Percentiles rank a stretch among this genome's conserved stretches.
Evolutionary conservation across 2,113 vertebrate species (phyloP).

Genomic region (Tachysurus fulvidraco): DNA sequence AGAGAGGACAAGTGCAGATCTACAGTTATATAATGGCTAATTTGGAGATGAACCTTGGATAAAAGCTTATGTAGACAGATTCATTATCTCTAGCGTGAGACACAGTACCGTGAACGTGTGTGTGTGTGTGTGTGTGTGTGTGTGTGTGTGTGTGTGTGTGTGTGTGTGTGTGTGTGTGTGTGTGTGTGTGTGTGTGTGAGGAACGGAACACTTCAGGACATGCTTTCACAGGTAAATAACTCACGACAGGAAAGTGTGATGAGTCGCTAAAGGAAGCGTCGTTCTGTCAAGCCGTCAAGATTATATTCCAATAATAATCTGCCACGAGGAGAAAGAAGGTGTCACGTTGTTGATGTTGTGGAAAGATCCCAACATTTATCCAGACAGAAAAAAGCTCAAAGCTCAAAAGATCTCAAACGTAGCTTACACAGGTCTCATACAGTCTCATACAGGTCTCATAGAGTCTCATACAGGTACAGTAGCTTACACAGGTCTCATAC

Average conservation of each 20-base stretch:
- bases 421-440: too few species aligned
- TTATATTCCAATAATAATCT: not conserved
- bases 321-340: not conserved
- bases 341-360: not conserved
- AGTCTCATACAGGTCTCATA: too few species aligned
- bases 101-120: too few species aligned
- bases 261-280: not conserved
- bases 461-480: too few species aligned
- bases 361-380: not conserved
- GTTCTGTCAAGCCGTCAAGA: not conserved
- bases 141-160: not conserved
- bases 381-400: not conserved
- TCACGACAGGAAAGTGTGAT: not conserved
- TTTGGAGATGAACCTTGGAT: conserved; percentile 19
- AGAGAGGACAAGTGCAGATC: not conserved
- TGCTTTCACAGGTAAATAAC: not conserved
- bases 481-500: too few species aligned
- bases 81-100: not conserved
- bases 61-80: not conserved
- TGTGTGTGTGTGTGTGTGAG: not conserved
- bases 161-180: not conserved
- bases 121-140: too few species aligned
- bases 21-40: not conserved
- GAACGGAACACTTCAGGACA: not conserved
- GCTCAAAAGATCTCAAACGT: not conserved